Evolutionary conservation across 1,140 invertebrate genomes (phyloP), one percentile per base, ranked within the genome.

Genomic region (Drosophila melanogaster): DNA sequence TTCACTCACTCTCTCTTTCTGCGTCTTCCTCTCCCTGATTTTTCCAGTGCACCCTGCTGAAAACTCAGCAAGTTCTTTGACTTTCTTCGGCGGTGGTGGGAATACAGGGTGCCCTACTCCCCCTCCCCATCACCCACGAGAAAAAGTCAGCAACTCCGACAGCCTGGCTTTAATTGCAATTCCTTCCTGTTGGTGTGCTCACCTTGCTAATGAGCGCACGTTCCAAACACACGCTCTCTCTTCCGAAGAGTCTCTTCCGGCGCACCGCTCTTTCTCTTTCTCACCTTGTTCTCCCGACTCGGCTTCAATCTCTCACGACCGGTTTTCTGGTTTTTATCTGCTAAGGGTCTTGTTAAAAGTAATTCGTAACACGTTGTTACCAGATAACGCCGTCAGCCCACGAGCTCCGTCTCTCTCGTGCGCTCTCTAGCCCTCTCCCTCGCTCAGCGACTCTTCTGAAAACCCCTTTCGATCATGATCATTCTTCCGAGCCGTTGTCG

Each of bases 281-380:
- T 60, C 41, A 30, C 8, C 0, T 8, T 30, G 30, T 8, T 30
- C 30, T 30, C 30, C 30, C 30, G 30, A 8, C 8, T 30, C 30
- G 15, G 26, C 10, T 38, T 50, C 37, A 50, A 50, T 46, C 49
- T 50, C 53, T 70, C 61, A 40, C 46, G 55, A 87, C 84, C 81
- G 85, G 84, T 87, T 87, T 84, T 89, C 46, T 72, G 86, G 81
- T 81, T 90, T 90, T 90, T 90, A 90, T 90, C 85, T 90, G 79
- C 90, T 91, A 89, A 91, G 90, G 90, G 90, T 86, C 90, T 91
- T 91, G 90, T 91, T 91, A 91, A 91, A 91, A 90, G 90, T 91
- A 91, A 91, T 91, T 91, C 90, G 90, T 90, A 91, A 91, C 90
- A 91, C 90, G 90, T 91, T 91, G 90, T 91, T 91, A 90, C 90